Conservation (phyloP, 2,113 vertebrate genomes). For the Gracilinanus agilis region DNA sequence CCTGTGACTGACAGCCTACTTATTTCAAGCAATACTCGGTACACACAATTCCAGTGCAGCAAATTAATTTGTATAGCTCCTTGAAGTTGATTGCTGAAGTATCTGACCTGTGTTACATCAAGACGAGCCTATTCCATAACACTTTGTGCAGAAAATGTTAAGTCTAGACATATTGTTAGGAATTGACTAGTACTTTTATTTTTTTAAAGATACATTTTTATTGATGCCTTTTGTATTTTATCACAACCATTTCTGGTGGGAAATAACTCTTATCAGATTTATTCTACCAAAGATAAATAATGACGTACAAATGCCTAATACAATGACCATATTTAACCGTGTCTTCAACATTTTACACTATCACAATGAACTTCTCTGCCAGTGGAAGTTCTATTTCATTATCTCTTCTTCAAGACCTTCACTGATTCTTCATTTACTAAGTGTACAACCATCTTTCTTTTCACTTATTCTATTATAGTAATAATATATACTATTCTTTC, state of each 20-base stretch:
- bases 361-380: neutral
- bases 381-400: neutral
- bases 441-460: neutral
- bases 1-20: neutral
- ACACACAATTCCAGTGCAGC: neutral
- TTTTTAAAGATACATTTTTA: neutral
- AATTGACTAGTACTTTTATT: neutral
- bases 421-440: neutral
- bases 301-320: neutral
- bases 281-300: neutral
- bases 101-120: neutral
- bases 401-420: neutral
- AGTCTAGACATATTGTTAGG: neutral
- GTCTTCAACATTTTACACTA: neutral
- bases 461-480: neutral
- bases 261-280: neutral
- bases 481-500: neutral
- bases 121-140: neutral
- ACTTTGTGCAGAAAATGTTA: neutral
- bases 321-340: neutral
- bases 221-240: neutral
- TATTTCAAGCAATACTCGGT: neutral
- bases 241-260: neutral
- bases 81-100: neutral
- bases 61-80: neutral